Conservation (phyloP, 2,888 invertebrate genomes). For the Drosophila dives region DNA sequence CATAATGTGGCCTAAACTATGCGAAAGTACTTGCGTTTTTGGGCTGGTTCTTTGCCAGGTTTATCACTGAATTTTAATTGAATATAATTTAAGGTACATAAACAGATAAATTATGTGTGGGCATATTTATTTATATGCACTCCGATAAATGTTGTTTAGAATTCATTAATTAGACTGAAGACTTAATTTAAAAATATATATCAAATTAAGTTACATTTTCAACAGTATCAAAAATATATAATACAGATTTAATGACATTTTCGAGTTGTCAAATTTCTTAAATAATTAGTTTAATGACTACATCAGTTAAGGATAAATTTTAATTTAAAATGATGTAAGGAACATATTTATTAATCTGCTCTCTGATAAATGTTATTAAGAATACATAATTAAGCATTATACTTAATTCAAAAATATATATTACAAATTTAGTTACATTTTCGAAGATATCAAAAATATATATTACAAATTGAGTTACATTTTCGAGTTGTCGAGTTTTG, state of each 20-base stretch:
- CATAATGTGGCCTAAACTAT: constrained; percentile 54
- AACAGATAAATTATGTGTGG: background rate
- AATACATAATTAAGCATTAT: background rate
- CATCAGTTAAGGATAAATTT: too few relatives aligned
- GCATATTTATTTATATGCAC: too few relatives aligned
- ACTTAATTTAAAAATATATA: too few relatives aligned
- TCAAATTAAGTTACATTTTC: too few relatives aligned
- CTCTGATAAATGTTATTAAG: background rate
- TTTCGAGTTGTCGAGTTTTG: too few relatives aligned
- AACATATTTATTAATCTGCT: background rate
- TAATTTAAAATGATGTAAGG: background rate
- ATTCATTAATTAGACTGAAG: too few relatives aligned
- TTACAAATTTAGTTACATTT: background rate
- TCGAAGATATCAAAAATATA: background rate
- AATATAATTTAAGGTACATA: background rate
- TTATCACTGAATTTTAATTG: background rate
- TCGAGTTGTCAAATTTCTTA: too few relatives aligned
- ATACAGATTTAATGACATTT: too few relatives aligned
- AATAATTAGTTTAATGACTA: too few relatives aligned
- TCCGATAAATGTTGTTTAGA: too few relatives aligned
- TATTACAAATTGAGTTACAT: background rate
- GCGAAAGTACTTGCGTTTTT: background rate
- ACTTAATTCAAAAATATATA: background rate
- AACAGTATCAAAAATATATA: too few relatives aligned
- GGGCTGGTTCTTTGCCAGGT: background rate